Evolutionary conservation across 2,113 vertebrate genomes (phyloP).

Genomic region (Lota lota): DNA sequence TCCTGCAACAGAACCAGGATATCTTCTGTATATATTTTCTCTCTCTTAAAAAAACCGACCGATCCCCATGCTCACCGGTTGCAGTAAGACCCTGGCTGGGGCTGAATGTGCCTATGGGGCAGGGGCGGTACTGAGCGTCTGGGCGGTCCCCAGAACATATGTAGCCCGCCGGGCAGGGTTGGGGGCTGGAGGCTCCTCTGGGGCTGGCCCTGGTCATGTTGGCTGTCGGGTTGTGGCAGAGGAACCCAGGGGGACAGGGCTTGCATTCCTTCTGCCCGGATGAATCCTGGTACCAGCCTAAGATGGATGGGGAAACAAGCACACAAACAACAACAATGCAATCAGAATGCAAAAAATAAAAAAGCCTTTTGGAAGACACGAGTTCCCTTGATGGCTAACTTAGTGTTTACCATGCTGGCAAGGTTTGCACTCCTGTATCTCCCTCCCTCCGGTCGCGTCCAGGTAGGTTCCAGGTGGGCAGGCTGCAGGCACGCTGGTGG

Average conservation of each 20-base stretch:
- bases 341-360: background rate
- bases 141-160: slow-evolving; percentile 62
- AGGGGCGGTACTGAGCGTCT: slow-evolving; percentile 54
- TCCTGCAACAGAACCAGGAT: background rate
- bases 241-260: slow-evolving; percentile 72
- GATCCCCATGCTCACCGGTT: slow-evolving; percentile 53
- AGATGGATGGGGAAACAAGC: slow-evolving; percentile 13
- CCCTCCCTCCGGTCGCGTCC: slow-evolving; percentile 58
- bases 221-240: slow-evolving; percentile 56
- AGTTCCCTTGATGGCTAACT: no score
- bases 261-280: slow-evolving; percentile 70
- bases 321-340: background rate
- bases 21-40: no score
- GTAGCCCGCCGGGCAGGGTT: slow-evolving; percentile 71
- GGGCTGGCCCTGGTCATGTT: slow-evolving; percentile 32
- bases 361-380: background rate
- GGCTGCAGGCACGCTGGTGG: slow-evolving; percentile 62
- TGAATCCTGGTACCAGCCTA: slow-evolving; percentile 76
- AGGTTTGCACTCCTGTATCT: slow-evolving; percentile 62
- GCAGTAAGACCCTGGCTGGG: slow-evolving; percentile 57
- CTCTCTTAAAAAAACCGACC: no score
- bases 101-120: slow-evolving; percentile 76
- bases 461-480: slow-evolving; percentile 69
- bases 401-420: slow-evolving; percentile 66
- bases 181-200: slow-evolving; percentile 54